Evolutionary conservation across 2,888 invertebrate genomes (phyloP), one percentile per base, ranked within the genome.

Genomic region (Thysanoteuthis rhombus): DNA sequence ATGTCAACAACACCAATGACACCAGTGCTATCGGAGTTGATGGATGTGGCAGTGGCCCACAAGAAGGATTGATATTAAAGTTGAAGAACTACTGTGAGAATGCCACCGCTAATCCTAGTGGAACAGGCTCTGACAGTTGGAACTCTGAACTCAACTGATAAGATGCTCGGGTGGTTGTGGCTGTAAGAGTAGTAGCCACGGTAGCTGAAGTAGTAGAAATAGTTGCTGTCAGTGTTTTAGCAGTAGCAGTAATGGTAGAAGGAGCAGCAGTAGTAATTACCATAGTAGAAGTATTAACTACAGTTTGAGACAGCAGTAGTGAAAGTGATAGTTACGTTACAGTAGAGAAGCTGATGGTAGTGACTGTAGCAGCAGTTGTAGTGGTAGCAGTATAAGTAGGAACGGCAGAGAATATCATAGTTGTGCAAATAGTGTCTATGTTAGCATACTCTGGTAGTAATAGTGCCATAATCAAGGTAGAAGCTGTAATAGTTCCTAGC

Each of bases 91-190:
- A 75, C 75, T 75, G n/a, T 10, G 75, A 75, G n/a, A 75, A 75
- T 75, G 75, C 75, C 75, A 75, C 75, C n/a, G n/a, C 75, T 75
- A 36, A 75, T 75, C 75, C 75, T n/a, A 75, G 75, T 75, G 36
- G 75, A 75, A 75, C 75, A 75, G 75, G 75, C 36, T 75, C 75
- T n/a, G 75, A 36, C n/a, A 16, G 75, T 75, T 75, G 75, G 75
- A 75, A 75, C 75, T 75, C 75, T 75, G 75, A 75, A 75, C 75
- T 75, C n/a, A 75, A 75, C 75, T n/a, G 75, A 75, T 75, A 75
- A n/a, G 75, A 75, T 75, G 75, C 75, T 75, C 75, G 75, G 75
- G 75, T 75, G 75, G 75, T 75, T 75, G 75, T 36, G 75, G 75
- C 75, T 36, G 75, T 75, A 75, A n/a, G 16, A 75, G 75, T 36